Conservation (phyloP, 1,140 invertebrate genomes). For the Pseudomyrmex concolor region DNA sequence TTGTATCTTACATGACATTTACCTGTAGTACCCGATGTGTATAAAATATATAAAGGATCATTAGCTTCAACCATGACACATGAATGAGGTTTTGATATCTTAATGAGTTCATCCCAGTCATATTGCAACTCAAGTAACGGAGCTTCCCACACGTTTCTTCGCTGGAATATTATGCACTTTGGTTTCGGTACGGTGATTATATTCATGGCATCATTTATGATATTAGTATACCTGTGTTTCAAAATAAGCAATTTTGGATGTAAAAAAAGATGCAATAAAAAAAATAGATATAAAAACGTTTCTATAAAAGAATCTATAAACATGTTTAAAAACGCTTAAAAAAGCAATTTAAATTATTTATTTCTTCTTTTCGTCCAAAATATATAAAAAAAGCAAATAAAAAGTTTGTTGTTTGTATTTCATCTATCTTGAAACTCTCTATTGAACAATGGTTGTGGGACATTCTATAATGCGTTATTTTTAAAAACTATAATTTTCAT, state of each 20-base stretch:
- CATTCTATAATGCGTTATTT: no score
- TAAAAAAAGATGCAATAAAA: not conserved
- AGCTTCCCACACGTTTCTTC: constrained; percentile 88
- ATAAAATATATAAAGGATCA: constrained; percentile 96
- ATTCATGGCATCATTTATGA: constrained; percentile 93
- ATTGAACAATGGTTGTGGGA: no score
- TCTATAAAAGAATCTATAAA: not conserved
- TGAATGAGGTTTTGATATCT: constrained; percentile 88
- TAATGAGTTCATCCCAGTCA: constrained; percentile 91
- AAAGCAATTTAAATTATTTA: no score
- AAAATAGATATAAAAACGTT: not conserved
- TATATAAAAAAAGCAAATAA: no score
- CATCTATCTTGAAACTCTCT: no score
- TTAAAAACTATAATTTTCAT: not conserved
- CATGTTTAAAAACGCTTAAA: not conserved
- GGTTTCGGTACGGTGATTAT: constrained; percentile 89
- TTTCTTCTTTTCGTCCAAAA: no score
- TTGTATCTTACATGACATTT: constrained; percentile 32
- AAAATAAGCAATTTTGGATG: not conserved
- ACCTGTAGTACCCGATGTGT: constrained; percentile 96
- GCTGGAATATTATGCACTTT: constrained; percentile 93
- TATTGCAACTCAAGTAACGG: constrained; percentile 88
- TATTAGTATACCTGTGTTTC: constrained; percentile 91
- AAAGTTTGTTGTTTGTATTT: no score
- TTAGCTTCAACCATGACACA: constrained; percentile 95